Evolutionary conservation across 2,888 invertebrate species (phyloP).

Genomic region (Poecilobothrus nobilitatus): DNA sequence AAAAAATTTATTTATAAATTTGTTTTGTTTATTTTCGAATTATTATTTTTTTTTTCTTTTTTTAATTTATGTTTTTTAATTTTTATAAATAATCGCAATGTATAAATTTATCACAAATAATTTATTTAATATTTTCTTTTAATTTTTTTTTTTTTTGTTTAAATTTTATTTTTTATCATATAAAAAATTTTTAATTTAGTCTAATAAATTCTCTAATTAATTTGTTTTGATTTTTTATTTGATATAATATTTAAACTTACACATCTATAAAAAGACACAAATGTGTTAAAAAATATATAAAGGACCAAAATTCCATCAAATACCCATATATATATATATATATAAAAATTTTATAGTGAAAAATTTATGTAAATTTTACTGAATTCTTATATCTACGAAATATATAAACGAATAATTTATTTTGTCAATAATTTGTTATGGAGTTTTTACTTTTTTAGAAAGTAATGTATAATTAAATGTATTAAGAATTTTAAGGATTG

Average conservation of each 20-base stretch:
- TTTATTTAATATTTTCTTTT: not conserved
- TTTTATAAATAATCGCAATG: not conserved
- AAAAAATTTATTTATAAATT: not conserved
- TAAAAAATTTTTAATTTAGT: not conserved
- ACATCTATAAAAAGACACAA: not conserved
- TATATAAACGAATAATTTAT: too few relatives aligned
- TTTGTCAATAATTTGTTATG: too few relatives aligned
- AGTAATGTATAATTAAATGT: too few relatives aligned
- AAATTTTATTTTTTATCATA: not conserved
- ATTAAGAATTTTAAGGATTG: too few relatives aligned
- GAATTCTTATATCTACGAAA: too few relatives aligned
- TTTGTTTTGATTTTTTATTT: not conserved
- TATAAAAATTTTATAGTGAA: too few relatives aligned
- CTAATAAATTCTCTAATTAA: not conserved
- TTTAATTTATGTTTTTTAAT: not conserved
- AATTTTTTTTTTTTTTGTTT: not conserved
- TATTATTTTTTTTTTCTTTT: not conserved
- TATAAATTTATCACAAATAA: constrained; percentile 3
- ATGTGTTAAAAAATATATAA: not conserved
- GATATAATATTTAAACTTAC: not conserved
- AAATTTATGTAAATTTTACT: too few relatives aligned
- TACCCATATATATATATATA: not conserved
- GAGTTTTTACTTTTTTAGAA: too few relatives aligned
- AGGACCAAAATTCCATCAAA: not conserved
- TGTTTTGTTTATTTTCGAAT: too few relatives aligned